Conservation (phyloP, 1,140 invertebrate species). For the Orius laevigatus region DNA sequence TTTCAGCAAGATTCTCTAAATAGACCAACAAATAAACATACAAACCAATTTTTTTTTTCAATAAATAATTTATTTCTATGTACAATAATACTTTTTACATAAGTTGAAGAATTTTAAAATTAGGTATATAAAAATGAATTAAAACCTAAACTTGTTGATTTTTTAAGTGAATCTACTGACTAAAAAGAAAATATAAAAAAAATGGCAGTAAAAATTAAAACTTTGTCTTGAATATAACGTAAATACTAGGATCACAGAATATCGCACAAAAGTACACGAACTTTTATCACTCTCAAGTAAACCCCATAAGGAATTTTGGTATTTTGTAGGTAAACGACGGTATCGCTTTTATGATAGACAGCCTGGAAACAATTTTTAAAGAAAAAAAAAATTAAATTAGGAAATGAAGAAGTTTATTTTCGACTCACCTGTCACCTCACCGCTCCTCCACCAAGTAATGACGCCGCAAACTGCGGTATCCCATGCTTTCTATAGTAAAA, state of each 20-base stretch:
- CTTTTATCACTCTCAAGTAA: conserved; percentile 31
- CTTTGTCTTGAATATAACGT: not conserved
- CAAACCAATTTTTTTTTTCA: too few species aligned
- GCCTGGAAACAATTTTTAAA: conserved; percentile 32
- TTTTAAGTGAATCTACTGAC: not conserved
- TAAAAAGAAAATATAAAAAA: not conserved
- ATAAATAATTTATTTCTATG: too few species aligned
- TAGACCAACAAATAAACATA: too few species aligned
- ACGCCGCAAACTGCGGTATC: conserved; percentile 11
- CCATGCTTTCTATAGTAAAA: conserved; percentile 9
- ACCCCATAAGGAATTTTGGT: conserved; percentile 55
- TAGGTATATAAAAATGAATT: not conserved
- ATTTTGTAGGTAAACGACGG: conserved; percentile 57
- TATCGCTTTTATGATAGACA: conserved; percentile 57
- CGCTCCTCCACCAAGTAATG: conserved; percentile 13
- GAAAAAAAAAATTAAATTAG: conserved; percentile 1
- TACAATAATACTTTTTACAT: too few species aligned
- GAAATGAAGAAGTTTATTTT: not conserved
- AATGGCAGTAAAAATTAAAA: not conserved
- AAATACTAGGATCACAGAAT: not conserved
- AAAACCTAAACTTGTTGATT: not conserved
- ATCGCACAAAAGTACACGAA: too few species aligned
- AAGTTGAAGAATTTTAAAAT: not conserved
- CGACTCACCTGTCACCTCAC: conserved; percentile 11
- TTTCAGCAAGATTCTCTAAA: too few species aligned